Evolutionary conservation across 1,140 invertebrate genomes (phyloP).

Genomic region (Dendrolimus punctatus): DNA sequence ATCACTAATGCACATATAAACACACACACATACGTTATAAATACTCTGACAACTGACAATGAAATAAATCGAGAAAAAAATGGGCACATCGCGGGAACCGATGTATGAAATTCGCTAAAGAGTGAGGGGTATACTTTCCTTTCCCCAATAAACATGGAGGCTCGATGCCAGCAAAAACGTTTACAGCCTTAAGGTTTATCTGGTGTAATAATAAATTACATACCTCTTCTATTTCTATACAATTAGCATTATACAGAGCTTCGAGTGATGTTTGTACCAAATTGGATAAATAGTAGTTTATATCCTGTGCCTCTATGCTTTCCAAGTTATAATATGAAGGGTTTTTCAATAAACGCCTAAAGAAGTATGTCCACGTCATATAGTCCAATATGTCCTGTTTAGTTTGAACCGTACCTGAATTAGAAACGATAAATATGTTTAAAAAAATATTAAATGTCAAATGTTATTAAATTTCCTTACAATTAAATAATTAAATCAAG

Average conservation of each 20-base stretch:
- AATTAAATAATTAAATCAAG: no score
- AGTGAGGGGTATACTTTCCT: no score
- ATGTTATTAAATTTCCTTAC: not conserved
- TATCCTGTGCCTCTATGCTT: slow-evolving; percentile 78
- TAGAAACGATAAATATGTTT: slow-evolving; percentile 19
- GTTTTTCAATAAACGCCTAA: slow-evolving; percentile 93
- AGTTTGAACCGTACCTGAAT: slow-evolving; percentile 84
- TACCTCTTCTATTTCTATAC: slow-evolving; percentile 79
- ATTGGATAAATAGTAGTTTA: slow-evolving; percentile 83
- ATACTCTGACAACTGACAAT: no score
- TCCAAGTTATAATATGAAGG: slow-evolving; percentile 94
- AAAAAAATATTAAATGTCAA: not conserved
- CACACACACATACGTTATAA: no score
- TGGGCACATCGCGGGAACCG: no score
- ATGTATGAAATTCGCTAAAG: no score
- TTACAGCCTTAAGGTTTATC: not conserved
- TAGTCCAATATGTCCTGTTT: slow-evolving; percentile 98
- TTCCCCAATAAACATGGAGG: no score
- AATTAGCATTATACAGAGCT: slow-evolving; percentile 82
- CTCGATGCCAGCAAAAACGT: not conserved
- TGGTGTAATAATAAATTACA: slow-evolving; percentile 1
- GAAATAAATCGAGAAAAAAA: no score
- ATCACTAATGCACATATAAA: no score
- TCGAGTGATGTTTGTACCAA: slow-evolving; percentile 86
- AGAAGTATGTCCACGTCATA: slow-evolving; percentile 99